phyloP scores from a whole-genome alignment of 2,888 invertebrate genomes.

The Tinea trinotella region DNA sequence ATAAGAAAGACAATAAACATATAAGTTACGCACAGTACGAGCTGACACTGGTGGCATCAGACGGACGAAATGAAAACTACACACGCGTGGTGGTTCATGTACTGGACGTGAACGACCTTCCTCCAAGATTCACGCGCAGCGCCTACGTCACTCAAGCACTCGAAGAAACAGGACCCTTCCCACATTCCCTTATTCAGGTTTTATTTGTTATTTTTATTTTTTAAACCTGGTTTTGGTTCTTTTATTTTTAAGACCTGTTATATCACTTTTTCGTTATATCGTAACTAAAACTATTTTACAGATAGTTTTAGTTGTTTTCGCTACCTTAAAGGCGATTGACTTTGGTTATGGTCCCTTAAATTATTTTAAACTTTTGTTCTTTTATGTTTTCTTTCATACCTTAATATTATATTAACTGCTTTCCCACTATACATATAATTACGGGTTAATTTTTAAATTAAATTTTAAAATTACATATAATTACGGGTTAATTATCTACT shows the following conservation, averaged over 20 bases:
- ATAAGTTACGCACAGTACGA: slow-evolving; percentile 79
- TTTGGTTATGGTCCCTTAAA: background rate
- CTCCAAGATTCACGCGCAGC: slow-evolving; percentile 83
- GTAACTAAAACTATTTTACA: background rate
- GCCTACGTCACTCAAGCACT: slow-evolving; percentile 80
- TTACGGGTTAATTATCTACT: background rate
- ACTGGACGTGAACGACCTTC: slow-evolving; percentile 91
- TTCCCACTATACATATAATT: background rate
- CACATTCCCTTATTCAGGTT: slow-evolving; percentile 81
- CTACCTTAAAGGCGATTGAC: slow-evolving; percentile 3
- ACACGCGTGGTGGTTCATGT: slow-evolving; percentile 87
- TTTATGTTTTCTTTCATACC: background rate
- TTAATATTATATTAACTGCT: background rate
- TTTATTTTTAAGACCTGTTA: background rate
- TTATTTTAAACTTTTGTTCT: slow-evolving; percentile 6
- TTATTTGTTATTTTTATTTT: slow-evolving; percentile 26
- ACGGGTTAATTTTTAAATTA: background rate
- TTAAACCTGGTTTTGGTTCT: slow-evolving; percentile 8
- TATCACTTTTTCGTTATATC: background rate
- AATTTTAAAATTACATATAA: background rate
- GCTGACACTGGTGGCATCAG: slow-evolving; percentile 90
- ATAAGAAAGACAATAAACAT: too few relatives aligned
- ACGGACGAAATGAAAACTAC: slow-evolving; percentile 91
- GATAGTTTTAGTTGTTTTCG: slow-evolving; percentile 11
- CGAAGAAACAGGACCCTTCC: slow-evolving; percentile 84